Conservation (phyloP, 2,888 invertebrate species). For the Tenthredo amoena region DNA sequence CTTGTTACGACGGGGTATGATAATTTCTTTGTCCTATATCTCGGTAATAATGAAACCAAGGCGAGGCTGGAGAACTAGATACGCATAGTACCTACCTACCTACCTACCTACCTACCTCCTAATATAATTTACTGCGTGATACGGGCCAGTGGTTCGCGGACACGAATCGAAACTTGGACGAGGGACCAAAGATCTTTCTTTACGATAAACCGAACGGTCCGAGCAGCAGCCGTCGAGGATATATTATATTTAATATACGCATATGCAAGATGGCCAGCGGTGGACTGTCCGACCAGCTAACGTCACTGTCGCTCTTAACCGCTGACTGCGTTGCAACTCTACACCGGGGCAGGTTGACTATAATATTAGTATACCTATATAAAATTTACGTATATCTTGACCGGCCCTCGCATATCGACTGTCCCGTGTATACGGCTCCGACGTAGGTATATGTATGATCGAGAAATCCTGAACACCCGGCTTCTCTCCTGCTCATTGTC, state of each 20-base stretch:
- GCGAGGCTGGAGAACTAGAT: not conserved
- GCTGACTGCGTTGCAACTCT: conserved; percentile 68
- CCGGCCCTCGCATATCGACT: conserved; percentile 28
- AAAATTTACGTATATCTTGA: not conserved
- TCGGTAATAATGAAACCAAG: not conserved
- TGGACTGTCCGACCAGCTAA: conserved; percentile 67
- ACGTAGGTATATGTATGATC: not conserved
- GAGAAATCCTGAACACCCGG: conserved; percentile 8
- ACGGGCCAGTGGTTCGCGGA: conserved; percentile 41
- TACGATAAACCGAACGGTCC: conserved; percentile 16
- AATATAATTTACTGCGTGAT: not conserved
- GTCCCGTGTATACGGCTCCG: not conserved
- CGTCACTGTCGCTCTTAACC: conserved; percentile 67
- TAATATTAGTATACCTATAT: not conserved
- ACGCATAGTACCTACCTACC: not conserved
- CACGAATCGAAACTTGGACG: conserved; percentile 29
- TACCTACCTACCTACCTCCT: not conserved
- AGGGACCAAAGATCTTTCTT: conserved; percentile 16
- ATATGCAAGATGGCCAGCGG: conserved; percentile 42
- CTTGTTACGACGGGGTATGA: not conserved
- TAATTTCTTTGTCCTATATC: not conserved
- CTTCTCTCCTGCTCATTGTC: conserved; percentile 16
- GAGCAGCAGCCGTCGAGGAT: not conserved
- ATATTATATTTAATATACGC: conserved; percentile 32
- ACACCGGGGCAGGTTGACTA: conserved; percentile 59